Evolutionary conservation across 2,888 invertebrate genomes (phyloP).

Genomic region (Apomyelois bistriatella): DNA sequence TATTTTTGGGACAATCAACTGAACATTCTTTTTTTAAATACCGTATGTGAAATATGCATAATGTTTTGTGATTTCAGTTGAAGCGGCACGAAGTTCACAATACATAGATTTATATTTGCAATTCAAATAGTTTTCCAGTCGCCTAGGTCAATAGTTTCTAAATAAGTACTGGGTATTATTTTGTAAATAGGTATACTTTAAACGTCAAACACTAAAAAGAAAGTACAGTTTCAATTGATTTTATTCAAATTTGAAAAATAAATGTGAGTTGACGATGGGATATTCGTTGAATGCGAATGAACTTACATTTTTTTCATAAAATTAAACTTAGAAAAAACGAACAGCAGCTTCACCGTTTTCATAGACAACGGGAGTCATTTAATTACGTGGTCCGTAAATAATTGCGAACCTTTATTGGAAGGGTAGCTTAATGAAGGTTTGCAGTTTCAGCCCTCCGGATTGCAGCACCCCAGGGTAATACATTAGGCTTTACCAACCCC

Average conservation of each 20-base stretch:
- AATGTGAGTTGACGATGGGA: too few relatives aligned
- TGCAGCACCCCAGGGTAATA: constrained; percentile 32
- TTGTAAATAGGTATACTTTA: background rate
- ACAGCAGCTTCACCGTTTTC: constrained; percentile 1
- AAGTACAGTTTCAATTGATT: background rate
- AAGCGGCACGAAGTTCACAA: background rate
- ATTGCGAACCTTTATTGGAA: constrained; percentile 28
- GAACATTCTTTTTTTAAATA: background rate
- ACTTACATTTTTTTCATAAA: background rate
- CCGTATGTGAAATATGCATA: background rate
- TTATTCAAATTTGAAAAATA: background rate
- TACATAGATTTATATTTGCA: background rate
- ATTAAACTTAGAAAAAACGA: background rate
- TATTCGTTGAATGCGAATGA: too few relatives aligned
- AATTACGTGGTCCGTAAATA: constrained; percentile 22
- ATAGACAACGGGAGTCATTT: constrained; percentile 12
- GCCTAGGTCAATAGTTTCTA: background rate
- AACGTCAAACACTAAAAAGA: background rate
- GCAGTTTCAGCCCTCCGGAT: constrained; percentile 13
- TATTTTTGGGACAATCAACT: background rate
- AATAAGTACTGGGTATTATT: background rate
- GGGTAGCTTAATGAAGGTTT: constrained; percentile 36
- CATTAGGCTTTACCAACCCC: constrained; percentile 39
- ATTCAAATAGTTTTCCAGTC: constrained; percentile 1
- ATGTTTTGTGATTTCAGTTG: background rate